phyloP scores from a whole-genome alignment of 2,113 vertebrate genomes.

The Hydropotes inermis region DNA sequence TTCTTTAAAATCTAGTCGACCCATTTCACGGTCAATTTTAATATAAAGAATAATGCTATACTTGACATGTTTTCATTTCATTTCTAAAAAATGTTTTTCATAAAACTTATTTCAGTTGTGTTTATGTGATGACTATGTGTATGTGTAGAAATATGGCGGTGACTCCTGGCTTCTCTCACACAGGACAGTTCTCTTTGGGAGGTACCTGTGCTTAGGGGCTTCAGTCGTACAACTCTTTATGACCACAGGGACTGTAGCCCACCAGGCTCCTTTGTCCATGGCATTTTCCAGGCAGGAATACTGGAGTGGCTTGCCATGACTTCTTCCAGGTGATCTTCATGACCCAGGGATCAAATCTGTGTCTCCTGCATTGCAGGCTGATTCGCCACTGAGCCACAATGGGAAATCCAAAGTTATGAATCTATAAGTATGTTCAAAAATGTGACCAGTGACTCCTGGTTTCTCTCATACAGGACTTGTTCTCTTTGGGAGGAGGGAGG shows the following conservation, averaged over 20 bases:
- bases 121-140: background rate
- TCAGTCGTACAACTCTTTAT: accelerated
- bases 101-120: background rate
- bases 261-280: background rate
- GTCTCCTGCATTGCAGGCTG: background rate
- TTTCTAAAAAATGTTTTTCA: background rate
- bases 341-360: background rate
- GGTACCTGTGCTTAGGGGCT: background rate
- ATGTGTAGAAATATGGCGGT: background rate
- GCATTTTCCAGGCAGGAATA: background rate
- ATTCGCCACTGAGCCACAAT: background rate
- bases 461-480: background rate
- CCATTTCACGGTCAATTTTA: background rate
- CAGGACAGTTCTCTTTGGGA: background rate
- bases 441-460: background rate
- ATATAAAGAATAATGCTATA: background rate
- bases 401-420: background rate
- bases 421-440: background rate
- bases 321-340: background rate
- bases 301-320: background rate
- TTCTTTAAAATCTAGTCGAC: background rate
- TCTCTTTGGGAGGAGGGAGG: no score
- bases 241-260: background rate
- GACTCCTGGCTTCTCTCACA: background rate
- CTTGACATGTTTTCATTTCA: background rate